Evolutionary conservation across 2,113 vertebrate species (phyloP).

Genomic region (Hystrix cristata): DNA sequence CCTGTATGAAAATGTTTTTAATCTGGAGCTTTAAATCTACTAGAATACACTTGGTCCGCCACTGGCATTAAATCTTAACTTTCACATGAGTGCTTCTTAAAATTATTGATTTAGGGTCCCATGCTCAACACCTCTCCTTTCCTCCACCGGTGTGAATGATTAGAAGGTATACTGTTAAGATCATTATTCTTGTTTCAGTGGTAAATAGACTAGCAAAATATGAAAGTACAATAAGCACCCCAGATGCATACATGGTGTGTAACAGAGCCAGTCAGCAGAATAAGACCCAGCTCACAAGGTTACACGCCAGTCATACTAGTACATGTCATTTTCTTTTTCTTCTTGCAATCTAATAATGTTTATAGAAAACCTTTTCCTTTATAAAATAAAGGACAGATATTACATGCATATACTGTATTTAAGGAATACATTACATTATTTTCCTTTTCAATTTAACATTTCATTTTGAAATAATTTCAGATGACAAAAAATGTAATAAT

Average conservation of each 20-base stretch:
- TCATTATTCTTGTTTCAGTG: slow-evolving; percentile 49
- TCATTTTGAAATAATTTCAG: slow-evolving; percentile 48
- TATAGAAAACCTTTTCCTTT: background rate
- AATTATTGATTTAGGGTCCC: background rate
- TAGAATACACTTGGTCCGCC: background rate
- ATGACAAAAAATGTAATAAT: background rate
- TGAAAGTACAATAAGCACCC: background rate
- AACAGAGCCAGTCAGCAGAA: slow-evolving; percentile 17
- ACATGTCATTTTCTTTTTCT: background rate
- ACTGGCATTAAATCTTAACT: slow-evolving; percentile 5
- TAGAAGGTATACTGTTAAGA: slow-evolving; percentile 58
- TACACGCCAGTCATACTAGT: background rate
- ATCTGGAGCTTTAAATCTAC: background rate
- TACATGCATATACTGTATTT: background rate
- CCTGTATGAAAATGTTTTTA: background rate
- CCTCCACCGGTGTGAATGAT: slow-evolving; percentile 66
- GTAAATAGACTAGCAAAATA: slow-evolving; percentile 56
- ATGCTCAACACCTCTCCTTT: background rate
- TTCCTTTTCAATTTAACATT: slow-evolving; percentile 20
- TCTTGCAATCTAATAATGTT: background rate
- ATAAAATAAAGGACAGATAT: background rate
- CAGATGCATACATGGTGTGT: background rate
- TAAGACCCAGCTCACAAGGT: background rate
- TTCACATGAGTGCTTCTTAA: slow-evolving; percentile 34
- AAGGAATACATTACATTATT: background rate